phyloP scores from a whole-genome alignment of 1,140 invertebrate species.

The Zaprionus kolodkinae region DNA sequence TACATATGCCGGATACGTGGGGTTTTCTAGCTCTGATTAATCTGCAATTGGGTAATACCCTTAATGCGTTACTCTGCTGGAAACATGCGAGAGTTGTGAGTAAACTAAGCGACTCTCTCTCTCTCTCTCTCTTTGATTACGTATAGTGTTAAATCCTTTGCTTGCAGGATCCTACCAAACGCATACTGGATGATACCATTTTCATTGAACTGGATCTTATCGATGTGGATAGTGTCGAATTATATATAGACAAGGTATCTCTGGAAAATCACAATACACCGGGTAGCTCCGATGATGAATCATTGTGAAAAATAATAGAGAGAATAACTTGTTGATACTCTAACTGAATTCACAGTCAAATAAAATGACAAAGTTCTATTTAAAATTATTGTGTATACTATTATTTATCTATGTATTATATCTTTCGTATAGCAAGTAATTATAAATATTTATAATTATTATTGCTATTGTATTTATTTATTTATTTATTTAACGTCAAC shows the following conservation, averaged over 20 bases:
- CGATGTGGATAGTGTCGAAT: constrained; percentile 53
- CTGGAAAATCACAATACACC: background rate
- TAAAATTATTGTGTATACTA: background rate
- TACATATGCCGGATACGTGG: constrained; percentile 71
- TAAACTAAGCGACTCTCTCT: background rate
- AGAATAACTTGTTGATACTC: too few relatives aligned
- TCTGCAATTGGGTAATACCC: constrained; percentile 53
- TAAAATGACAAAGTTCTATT: background rate
- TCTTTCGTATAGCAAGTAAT: too few relatives aligned
- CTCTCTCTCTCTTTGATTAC: background rate
- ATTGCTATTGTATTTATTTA: too few relatives aligned
- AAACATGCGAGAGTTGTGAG: constrained; percentile 70
- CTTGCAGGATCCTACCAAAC: constrained; percentile 45
- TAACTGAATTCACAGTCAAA: background rate
- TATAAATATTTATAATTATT: too few relatives aligned
- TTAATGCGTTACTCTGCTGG: constrained; percentile 69
- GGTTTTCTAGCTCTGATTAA: constrained; percentile 70
- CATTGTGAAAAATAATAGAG: too few relatives aligned
- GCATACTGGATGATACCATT: constrained; percentile 55
- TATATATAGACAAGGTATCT: constrained; percentile 46
- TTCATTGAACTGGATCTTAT: constrained; percentile 56
- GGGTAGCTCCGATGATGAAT: background rate
- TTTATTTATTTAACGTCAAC: too few relatives aligned
- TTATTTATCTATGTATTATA: too few relatives aligned
- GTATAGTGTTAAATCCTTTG: background rate